These are phyloP conservation scores for Panulirus ornatus DNA, from an alignment of 1,140 invertebrate species.

Conservation along the genomic window DNA sequence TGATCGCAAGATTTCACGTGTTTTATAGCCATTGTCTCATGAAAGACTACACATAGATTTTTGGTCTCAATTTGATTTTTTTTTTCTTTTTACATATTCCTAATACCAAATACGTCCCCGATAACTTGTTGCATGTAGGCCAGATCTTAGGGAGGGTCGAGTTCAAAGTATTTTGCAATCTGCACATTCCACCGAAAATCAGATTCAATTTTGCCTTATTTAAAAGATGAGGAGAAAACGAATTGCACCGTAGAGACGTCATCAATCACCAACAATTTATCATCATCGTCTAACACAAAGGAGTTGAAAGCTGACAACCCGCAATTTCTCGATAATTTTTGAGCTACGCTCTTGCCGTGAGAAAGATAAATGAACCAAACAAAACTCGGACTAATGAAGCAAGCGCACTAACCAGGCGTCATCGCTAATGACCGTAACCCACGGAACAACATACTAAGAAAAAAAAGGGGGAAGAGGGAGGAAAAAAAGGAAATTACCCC, in stretches of 20 bases:
- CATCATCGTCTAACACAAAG: conserved; percentile 28
- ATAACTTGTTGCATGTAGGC: neutral
- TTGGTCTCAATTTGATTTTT: too few species aligned
- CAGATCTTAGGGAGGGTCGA: too few species aligned
- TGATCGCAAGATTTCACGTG: too few species aligned
- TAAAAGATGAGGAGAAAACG: neutral
- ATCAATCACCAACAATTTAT: conserved; percentile 15
- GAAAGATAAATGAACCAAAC: conserved; percentile 29
- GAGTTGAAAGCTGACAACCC: conserved; percentile 23
- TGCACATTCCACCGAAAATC: neutral
- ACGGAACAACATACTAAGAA: neutral
- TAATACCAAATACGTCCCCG: neutral
- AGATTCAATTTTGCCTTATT: neutral
- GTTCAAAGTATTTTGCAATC: too few species aligned
- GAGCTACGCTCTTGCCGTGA: conserved; percentile 12
- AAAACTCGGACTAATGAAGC: conserved; percentile 17
- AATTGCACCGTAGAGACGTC: neutral
- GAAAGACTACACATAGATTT: too few species aligned
- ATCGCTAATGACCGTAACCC: neutral
- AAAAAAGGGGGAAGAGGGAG: too few species aligned
- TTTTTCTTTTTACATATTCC: too few species aligned
- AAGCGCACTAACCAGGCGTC: neutral
- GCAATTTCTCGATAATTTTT: conserved; percentile 48
- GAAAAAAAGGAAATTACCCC: too few species aligned
- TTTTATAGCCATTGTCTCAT: too few species aligned